Percentiles rank a stretch among this genome's conserved stretches.
These are phyloP conservation scores for Drosophila simulans DNA, from an alignment of 1,140 invertebrate genomes.

Conservation along the genomic window DNA sequence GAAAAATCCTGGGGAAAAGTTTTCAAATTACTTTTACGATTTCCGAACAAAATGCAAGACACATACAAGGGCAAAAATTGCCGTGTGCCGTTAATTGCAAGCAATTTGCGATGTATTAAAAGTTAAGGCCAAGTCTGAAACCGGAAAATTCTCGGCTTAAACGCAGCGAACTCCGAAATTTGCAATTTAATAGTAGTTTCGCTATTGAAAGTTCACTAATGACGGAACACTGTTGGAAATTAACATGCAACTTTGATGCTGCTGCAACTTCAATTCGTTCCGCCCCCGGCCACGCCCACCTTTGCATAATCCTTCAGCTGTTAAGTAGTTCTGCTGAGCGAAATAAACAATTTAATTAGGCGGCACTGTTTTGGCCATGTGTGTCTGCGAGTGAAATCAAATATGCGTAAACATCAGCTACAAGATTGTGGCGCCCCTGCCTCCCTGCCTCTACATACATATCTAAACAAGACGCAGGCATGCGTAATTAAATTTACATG, in stretches of 20 bases:
- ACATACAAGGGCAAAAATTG: conserved; percentile 38
- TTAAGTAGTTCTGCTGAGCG: conserved; percentile 39
- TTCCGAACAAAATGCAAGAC: conserved; percentile 36
- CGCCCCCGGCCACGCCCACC: background rate
- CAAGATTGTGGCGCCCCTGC: conserved; percentile 27
- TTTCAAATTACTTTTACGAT: conserved; percentile 70
- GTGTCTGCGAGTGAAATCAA: conserved; percentile 59
- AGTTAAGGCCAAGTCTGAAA: conserved; percentile 43
- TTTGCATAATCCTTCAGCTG: conserved; percentile 40
- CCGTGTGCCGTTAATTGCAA: conserved; percentile 68
- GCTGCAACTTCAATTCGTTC: conserved; percentile 1
- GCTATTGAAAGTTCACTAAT: conserved; percentile 4
- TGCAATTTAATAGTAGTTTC: conserved; percentile 6
- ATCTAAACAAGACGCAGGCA: conserved; percentile 68
- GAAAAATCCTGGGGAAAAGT: conserved; percentile 35
- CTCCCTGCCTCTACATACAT: conserved; percentile 18
- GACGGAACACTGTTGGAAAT: conserved; percentile 8
- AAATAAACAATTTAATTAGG: conserved; percentile 72
- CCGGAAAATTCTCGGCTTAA: background rate
- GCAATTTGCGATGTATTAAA: conserved; percentile 74
- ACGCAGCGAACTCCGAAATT: background rate
- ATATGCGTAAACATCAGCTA: conserved; percentile 71
- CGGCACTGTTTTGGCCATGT: conserved; percentile 3
- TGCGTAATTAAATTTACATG: conserved; percentile 82
- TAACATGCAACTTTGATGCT: conserved; percentile 23